Percentiles rank a stretch among this genome's conserved stretches.
These are phyloP conservation scores for Folsomia candida DNA, from an alignment of 2,888 invertebrate species.

Conservation along the genomic window DNA sequence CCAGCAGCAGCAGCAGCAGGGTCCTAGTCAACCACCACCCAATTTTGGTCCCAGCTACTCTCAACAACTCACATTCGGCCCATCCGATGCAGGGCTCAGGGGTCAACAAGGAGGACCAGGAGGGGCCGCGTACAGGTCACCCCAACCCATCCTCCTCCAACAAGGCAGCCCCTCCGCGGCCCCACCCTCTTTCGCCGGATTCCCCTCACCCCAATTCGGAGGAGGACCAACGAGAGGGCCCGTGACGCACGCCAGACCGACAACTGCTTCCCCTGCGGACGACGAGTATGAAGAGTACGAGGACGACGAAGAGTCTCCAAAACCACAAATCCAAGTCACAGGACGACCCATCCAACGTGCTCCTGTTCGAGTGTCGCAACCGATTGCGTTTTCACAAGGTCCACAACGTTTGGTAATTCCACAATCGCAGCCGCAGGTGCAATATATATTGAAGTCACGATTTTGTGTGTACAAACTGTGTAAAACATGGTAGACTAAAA, in stretches of 20 bases:
- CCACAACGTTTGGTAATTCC: constrained; percentile 37
- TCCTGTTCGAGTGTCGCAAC: constrained; percentile 33
- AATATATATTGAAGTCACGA: neutral
- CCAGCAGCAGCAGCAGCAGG: neutral
- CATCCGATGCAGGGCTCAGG: constrained; percentile 25
- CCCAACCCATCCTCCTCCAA: constrained; percentile 30
- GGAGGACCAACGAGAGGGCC: constrained; percentile 20
- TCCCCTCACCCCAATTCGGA: constrained; percentile 31
- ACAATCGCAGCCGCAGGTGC: constrained; percentile 40
- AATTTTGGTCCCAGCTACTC: constrained; percentile 34
- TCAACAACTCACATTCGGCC: constrained; percentile 39
- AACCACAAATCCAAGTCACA: constrained; percentile 18
- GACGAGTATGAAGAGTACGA: constrained; percentile 51
- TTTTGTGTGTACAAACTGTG: neutral
- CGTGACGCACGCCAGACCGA: constrained; percentile 28
- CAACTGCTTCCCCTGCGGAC: constrained; percentile 28
- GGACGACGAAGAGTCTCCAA: constrained; percentile 47
- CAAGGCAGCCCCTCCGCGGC: constrained; percentile 33
- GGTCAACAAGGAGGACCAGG: constrained; percentile 17
- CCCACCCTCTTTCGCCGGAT: constrained; percentile 30
- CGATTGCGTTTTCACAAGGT: constrained; percentile 23
- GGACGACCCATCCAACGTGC: constrained; percentile 28
- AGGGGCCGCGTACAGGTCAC: constrained; percentile 29
- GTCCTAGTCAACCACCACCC: neutral
- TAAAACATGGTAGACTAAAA: neutral